Base-by-base conservation (phyloP, 2,113 vertebrate species). In the Gavia stellata region DNA sequence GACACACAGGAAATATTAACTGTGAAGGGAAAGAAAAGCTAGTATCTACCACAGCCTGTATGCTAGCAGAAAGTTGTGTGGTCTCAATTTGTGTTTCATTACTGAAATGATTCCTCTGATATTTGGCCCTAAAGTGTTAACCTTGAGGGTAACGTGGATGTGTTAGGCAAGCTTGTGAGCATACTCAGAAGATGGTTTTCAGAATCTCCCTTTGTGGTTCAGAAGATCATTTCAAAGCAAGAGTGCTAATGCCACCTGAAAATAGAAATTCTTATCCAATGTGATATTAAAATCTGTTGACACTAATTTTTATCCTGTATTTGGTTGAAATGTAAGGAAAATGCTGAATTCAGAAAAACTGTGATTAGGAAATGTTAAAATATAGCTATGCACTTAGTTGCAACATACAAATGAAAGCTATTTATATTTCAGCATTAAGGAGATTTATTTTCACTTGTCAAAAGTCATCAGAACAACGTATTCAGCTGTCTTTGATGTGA, bases 361-460 rank as follows among this genome's bases (percentile, higher is more conserved):
- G 40, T 40, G 50, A 73, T 80, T 95, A 86, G 3, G 13, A 85
- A 91, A 89, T 15, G 2, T 85, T 92, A 40, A 96, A 94, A 72
- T 61, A 75, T 3, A 85, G 40, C 56, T 49, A 40, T 55, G 40
- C 13, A 31, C 31, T 26, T 45, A 70, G 34, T 40, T 66, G 59
- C 25, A 74, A 66, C 49, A 36, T 20, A 85, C 26, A 75, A 74
- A 78, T 63, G 40, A 83, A 73, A 36, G 40, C 38, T 84, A 75
- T 67, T 85, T 88, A 11, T 86, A 68, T 58, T 66, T 78, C 44
- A 72, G 40, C 59, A 65, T 85, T 92, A 93, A 91, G 88, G 34
- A 79, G 91, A 92, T 94, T 94, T 92, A 87, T 85, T 92, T 90
- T 87, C 47, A 33, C 44, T 25, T 81, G 86, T 89, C 83, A 92